Evolutionary conservation across 2,797 vertebrate genomes (phyloP), one percentile per base, ranked within the genome.

Genomic region (Benthosema pterotum): DNA sequence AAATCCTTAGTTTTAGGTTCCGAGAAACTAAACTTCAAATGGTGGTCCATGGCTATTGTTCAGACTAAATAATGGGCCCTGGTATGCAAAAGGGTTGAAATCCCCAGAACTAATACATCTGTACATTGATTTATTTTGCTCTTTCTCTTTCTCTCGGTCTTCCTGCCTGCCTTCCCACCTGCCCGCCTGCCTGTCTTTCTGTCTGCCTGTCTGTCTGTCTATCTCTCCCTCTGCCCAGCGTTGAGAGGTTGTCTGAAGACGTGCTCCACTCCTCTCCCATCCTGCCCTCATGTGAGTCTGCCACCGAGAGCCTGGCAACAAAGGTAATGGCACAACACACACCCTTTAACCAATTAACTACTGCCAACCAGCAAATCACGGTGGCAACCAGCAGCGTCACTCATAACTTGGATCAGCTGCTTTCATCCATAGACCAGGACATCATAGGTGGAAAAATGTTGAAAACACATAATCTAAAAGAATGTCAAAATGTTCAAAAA

Each of bases 211-310:
- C n/a, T 43, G 2, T 4, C 13, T 19, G 12, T 2, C 11, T 11
- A 22, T 6, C 51, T 3, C 11, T 12, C 42, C 28, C 2, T 38
- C 28, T 69, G 22, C 42, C 69, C 78, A 88, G 93, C 75, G 84
- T 77, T n/a, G 89, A 91, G 72, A 78, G 54, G 13, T 69, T 80
- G 3, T 17, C 50, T 38, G 89, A 87, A 15, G 88, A 89, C 49
- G 57, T 75, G 47, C 69, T 67, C 52, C 16, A 74, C 0, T 57
- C 76, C 48, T 56, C 60, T 60, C 57, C 79, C 58, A 67, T 56
- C 66, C 65, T 81, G 59, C 63, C 78, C 16, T 60, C n/a, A n/a
- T n/a, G 67, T 1, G 88, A 91, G 56, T 65, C 76, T 32, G 52
- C 48, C 64, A 60, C 22, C 3, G 90, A 91, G 63, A 57, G 52